A percentile compares a stretch with the other conserved stretches of the same genome.
phyloP scores from a whole-genome alignment of 2,113 vertebrate genomes.

The Labeo rohita region DNA sequence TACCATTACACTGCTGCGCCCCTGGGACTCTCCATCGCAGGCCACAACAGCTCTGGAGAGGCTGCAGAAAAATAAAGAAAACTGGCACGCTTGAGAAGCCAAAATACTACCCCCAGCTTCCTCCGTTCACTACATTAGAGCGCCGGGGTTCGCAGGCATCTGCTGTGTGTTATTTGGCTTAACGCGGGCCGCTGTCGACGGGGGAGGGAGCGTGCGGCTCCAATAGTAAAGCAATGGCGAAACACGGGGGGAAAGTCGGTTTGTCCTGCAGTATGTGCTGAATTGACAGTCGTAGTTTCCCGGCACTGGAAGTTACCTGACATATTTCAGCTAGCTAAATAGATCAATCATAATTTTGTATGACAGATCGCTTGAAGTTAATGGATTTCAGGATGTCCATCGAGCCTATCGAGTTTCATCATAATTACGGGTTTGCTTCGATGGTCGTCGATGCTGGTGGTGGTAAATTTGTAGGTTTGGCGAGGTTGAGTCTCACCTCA shows the following conservation, averaged over 20 bases:
- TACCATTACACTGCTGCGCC: slow-evolving; percentile 76
- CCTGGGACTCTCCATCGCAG: slow-evolving; percentile 74
- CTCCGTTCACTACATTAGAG: slow-evolving; percentile 60
- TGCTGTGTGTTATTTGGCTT: slow-evolving; percentile 59
- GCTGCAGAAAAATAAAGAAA: slow-evolving; percentile 64
- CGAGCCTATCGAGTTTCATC: not conserved
- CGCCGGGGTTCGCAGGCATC: slow-evolving; percentile 23
- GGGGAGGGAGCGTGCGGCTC: not conserved
- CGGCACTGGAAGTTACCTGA: slow-evolving; percentile 15
- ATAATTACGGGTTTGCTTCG: slow-evolving; percentile 1
- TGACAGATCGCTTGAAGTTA: slow-evolving; percentile 13
- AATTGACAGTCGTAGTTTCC: slow-evolving; percentile 7
- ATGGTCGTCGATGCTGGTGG: not conserved
- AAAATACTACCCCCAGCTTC: slow-evolving; percentile 63
- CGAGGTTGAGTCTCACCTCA: not conserved
- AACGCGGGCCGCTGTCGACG: not conserved
- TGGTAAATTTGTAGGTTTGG: not conserved
- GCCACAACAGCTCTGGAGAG: slow-evolving; percentile 68
- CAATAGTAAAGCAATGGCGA: not conserved
- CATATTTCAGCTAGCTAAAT: not conserved
- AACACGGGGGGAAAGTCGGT: not conserved
- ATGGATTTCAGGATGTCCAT: not conserved
- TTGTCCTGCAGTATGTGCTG: not conserved
- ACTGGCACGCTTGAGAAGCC: slow-evolving; percentile 40
- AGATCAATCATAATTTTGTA: slow-evolving; percentile 16